Evolutionary conservation across 2,797 vertebrate species (phyloP).

Genomic region (Caiman crocodilus): DNA sequence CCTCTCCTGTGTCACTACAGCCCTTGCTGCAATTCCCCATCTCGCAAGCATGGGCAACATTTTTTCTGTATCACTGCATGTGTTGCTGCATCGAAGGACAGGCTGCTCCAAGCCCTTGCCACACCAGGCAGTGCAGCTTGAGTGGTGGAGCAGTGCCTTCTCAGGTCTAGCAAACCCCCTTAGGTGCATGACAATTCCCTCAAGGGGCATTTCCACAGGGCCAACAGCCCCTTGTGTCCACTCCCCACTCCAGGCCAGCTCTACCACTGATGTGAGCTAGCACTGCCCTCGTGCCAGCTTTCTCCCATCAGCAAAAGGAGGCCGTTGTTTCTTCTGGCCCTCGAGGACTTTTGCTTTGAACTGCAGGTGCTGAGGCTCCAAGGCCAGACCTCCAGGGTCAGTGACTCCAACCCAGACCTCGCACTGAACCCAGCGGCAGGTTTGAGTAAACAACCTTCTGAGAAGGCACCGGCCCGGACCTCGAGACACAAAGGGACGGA

Average conservation of each 20-base stretch:
- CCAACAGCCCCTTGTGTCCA: not conserved
- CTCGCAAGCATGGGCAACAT: no score
- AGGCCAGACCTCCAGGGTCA: not conserved
- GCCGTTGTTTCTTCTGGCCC: not conserved
- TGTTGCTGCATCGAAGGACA: no score
- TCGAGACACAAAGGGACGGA: not conserved
- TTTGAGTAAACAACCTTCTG: not conserved
- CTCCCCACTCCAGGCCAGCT: not conserved
- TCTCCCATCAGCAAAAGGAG: not conserved
- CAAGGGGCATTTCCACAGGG: not conserved
- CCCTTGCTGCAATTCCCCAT: no score
- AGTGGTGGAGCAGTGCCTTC: no score
- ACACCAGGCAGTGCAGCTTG: no score
- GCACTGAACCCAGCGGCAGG: not conserved
- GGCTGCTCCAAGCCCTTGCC: no score
- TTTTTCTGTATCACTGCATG: no score
- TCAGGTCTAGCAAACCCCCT: not conserved
- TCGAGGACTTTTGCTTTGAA: not conserved
- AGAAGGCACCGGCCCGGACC: not conserved
- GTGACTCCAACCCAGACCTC: not conserved
- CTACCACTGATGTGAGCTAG: not conserved
- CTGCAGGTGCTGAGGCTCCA: not conserved
- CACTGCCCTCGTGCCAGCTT: not conserved
- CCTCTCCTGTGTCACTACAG: no score
- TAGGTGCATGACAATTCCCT: not conserved